phyloP scores from a whole-genome alignment of 2,797 vertebrate genomes.

The Sparus aurata region DNA sequence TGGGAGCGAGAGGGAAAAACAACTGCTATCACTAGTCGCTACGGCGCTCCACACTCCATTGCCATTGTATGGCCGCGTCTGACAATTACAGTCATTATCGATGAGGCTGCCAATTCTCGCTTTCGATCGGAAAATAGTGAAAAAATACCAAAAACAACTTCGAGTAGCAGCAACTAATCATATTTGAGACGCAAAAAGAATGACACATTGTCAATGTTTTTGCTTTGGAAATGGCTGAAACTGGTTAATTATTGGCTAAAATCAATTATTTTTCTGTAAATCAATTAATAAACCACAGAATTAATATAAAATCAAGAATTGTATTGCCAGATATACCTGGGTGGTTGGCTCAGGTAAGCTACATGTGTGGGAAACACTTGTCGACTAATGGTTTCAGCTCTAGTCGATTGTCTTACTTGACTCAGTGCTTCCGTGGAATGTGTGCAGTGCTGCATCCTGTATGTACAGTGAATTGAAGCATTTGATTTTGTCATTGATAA shows the following conservation, averaged over 20 bases:
- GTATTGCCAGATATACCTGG: no score
- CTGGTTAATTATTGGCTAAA: neutral
- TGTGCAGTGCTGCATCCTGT: neutral
- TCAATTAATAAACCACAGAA: no score
- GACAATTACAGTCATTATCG: neutral
- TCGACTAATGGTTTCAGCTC: neutral
- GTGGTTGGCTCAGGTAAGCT: no score
- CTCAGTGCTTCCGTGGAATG: neutral
- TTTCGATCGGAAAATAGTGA: neutral
- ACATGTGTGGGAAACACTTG: no score
- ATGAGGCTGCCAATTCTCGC: neutral
- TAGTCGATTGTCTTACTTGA: neutral
- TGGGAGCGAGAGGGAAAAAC: conserved; percentile 29
- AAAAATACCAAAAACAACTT: neutral
- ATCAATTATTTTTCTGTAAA: neutral
- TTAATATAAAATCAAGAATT: no score
- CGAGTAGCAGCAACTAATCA: neutral
- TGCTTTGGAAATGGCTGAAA: neutral
- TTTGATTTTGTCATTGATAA: neutral
- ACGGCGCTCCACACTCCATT: neutral
- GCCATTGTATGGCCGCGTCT: neutral
- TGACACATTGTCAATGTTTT: neutral
- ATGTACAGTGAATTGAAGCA: neutral
- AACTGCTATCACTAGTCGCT: conserved; percentile 14
- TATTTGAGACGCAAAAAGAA: neutral